Evolutionary conservation across 2,113 vertebrate species (phyloP).

Genomic region (Syngnathus scovelli): DNA sequence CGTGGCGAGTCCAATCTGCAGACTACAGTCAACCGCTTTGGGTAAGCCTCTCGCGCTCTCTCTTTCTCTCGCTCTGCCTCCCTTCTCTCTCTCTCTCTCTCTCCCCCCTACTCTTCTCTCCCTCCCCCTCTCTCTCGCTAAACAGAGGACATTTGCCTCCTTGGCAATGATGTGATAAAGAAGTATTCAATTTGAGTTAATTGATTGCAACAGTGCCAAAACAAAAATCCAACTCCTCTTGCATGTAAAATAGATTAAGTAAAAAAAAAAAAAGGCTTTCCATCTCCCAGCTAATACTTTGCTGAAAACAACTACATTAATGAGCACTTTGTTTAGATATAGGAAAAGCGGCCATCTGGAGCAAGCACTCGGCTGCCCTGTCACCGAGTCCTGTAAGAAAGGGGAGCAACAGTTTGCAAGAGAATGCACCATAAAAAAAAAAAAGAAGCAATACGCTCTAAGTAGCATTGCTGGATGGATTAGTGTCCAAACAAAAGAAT

Average conservation of each 20-base stretch:
- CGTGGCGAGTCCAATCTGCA: constrained; percentile 18
- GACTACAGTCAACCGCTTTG: constrained; percentile 45
- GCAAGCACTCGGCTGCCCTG: constrained; percentile 16
- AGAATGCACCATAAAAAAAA: constrained; percentile 6
- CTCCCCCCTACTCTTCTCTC: constrained; percentile 2
- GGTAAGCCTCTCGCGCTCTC: constrained; percentile 30
- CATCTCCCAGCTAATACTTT: background rate
- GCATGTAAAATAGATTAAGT: constrained; percentile 2
- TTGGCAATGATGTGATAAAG: constrained; percentile 37
- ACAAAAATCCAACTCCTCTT: background rate
- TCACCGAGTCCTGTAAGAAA: background rate
- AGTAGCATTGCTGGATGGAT: constrained; percentile 10
- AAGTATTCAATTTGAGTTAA: constrained; percentile 39
- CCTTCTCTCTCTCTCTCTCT: constrained; percentile 6
- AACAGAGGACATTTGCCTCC: constrained; percentile 27
- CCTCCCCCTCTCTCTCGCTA: constrained; percentile 19
- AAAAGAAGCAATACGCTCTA: background rate
- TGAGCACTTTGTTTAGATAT: constrained; percentile 55
- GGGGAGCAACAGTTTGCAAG: constrained; percentile 29
- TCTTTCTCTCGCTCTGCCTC: constrained; percentile 19
- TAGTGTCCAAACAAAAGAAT: background rate
- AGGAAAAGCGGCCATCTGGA: constrained; percentile 50
- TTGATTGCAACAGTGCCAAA: constrained; percentile 20
- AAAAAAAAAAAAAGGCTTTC: constrained; percentile 3
- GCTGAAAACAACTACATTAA: constrained; percentile 52